Conservation (phyloP, 1,140 invertebrate species). For the Drosophila micromelanica region DNA sequence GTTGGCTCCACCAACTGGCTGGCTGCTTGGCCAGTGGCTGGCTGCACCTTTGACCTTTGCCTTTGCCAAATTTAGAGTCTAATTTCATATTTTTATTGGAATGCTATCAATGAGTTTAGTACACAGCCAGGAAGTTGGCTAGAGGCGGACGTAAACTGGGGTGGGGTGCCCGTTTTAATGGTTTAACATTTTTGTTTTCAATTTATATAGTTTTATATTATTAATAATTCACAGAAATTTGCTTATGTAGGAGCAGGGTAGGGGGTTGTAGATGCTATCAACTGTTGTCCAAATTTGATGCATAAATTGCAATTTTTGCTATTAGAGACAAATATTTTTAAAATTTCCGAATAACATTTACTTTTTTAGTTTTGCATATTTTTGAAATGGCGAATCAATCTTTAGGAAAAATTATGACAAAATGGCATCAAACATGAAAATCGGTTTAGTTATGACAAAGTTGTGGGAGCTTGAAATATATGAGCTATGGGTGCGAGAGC, state of each 20-base stretch:
- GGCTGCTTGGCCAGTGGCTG: conserved; percentile 54
- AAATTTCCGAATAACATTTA: too few species aligned
- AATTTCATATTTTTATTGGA: conserved; percentile 50
- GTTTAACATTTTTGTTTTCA: conserved; percentile 25
- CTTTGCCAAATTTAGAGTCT: conserved; percentile 33
- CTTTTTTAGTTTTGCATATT: too few species aligned
- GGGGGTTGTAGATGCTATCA: neutral
- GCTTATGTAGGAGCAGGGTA: neutral
- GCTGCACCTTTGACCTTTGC: conserved; percentile 73
- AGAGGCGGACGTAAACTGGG: too few species aligned
- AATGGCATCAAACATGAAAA: too few species aligned
- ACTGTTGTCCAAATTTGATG: conserved; percentile 16
- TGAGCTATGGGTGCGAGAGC: too few species aligned
- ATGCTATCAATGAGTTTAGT: conserved; percentile 35
- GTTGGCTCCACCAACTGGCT: conserved; percentile 16
- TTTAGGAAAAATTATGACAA: too few species aligned
- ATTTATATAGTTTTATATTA: neutral
- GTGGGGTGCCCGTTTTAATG: neutral
- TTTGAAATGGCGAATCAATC: too few species aligned
- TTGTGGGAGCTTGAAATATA: too few species aligned
- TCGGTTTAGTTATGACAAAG: too few species aligned
- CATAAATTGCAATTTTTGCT: conserved; percentile 49
- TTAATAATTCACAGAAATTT: too few species aligned
- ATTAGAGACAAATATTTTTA: too few species aligned
- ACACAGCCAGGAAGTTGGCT: neutral